Evolutionary conservation across 2,113 vertebrate species (phyloP).

Genomic region (Empidonax alnorum): DNA sequence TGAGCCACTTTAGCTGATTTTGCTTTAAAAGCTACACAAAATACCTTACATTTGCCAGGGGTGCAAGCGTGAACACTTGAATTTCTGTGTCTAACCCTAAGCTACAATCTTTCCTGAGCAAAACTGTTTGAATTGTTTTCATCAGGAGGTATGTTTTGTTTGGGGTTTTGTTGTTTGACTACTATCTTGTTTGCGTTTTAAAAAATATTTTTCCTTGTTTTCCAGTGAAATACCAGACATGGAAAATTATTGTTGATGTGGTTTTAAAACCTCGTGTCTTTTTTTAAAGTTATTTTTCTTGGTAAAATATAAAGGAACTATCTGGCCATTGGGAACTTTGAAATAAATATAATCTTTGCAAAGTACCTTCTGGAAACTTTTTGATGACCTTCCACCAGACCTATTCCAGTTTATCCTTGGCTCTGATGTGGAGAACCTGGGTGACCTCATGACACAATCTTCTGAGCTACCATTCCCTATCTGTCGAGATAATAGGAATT

Average conservation of each 20-base stretch:
- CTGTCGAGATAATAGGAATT: not conserved
- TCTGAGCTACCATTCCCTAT: not conserved
- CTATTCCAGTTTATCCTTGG: not conserved
- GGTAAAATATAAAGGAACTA: not conserved
- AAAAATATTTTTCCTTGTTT: not conserved
- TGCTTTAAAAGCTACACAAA: not conserved
- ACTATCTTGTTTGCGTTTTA: not conserved
- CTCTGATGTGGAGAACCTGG: not conserved
- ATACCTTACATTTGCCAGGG: not conserved
- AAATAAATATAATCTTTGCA: not conserved
- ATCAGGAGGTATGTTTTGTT: not conserved
- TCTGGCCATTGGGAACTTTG: not conserved
- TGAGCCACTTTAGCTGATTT: not conserved
- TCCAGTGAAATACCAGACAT: not conserved
- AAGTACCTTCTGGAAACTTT: not conserved
- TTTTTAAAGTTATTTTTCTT: not conserved
- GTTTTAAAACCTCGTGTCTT: not conserved
- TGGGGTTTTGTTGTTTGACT: not conserved
- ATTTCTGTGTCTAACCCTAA: not conserved
- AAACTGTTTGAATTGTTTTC: not conserved
- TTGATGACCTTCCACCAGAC: not conserved
- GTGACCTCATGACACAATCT: not conserved
- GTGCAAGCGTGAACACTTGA: not conserved
- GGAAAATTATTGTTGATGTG: not conserved
- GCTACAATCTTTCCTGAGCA: not conserved